Evolutionary conservation across 1,140 invertebrate genomes (phyloP), one percentile per base, ranked within the genome.

Genomic region (Eufriesea mexicana): DNA sequence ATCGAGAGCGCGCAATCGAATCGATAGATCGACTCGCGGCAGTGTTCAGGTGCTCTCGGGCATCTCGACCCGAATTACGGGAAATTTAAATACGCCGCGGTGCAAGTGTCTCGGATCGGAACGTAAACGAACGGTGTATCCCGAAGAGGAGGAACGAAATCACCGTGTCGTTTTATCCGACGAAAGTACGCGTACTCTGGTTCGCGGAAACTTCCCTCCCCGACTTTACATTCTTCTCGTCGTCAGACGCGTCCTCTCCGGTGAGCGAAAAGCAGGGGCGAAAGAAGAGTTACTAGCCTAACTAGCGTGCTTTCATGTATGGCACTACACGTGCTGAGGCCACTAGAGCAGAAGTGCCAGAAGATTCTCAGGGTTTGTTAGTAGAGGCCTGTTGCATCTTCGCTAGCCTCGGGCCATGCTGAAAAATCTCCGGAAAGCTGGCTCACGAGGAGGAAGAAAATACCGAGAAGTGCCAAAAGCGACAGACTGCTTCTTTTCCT

Each of bases 351-450:
- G 88, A 93, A 93, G 93, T 92, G 79, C 91, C 91, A 79, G 81
- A 83, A 91, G 90, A 92, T 91, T 92, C 91, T 77, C 91, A 83
- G 86, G 84, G 91, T 93, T 93, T 93, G 92, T 93, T 94, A 93
- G 92, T 91, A 89, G 90, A 92, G 91, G 93, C 92, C 92, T 94
- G 93, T 94, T 94, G 92, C 92, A 91, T 92, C 90, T 89, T 91
- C 68, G 68, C 88, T 92, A 89, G 92, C 93, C 93, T 90, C 84
- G 25, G 91, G 92, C 90, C 76, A 91, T 47, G 77, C 70, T 89
- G 86, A 91, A 90, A 92, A 90, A 91, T 89, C 84, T 42, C 68
- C 61, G 79, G 68, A 59, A 79, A 90, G 88, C 64, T 68, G 75
- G 64, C 20, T 67, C 76, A 25, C 66, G 47, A 54, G 49, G 51